Percentiles rank a stretch among this genome's conserved stretches.
These are phyloP conservation scores for Homarus gammarus DNA, from an alignment of 2,888 invertebrate genomes.

Conservation along the genomic window DNA sequence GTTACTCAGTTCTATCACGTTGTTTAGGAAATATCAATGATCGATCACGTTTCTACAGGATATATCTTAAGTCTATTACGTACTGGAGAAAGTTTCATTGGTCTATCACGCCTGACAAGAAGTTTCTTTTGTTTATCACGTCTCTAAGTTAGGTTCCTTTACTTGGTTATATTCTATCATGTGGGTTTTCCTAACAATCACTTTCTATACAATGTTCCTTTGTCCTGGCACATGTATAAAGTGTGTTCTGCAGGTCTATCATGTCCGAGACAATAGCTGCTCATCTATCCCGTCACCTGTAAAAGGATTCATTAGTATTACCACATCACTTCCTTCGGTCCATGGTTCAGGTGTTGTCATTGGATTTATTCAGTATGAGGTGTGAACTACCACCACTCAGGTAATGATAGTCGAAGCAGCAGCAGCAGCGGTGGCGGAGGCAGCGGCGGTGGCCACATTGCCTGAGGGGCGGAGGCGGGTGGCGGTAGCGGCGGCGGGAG, in stretches of 20 bases:
- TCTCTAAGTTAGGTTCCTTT: no score
- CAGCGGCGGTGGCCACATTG: conserved; percentile 2
- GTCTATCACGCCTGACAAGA: no score
- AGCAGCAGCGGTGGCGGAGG: conserved; percentile 9
- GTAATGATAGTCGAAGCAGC: not conserved
- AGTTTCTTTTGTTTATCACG: no score
- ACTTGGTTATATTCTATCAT: no score
- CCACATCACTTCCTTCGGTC: not conserved
- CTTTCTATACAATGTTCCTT: no score
- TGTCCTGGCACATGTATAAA: no score
- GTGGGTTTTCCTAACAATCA: no score
- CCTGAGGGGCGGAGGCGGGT: conserved; percentile 18
- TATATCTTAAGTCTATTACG: no score
- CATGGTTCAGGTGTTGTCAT: not conserved
- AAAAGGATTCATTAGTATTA: not conserved
- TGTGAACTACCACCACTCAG: conserved; percentile 9
- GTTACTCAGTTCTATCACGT: no score
- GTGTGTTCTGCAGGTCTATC: not conserved
- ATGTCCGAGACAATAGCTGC: not conserved
- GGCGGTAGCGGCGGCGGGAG: conserved; percentile 33
- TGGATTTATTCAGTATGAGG: not conserved
- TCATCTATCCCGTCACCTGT: not conserved
- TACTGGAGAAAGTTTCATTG: no score
- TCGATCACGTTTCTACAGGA: no score
- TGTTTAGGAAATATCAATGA: no score